phyloP scores from a whole-genome alignment of 2,888 invertebrate species.

The Diadromus collaris region DNA sequence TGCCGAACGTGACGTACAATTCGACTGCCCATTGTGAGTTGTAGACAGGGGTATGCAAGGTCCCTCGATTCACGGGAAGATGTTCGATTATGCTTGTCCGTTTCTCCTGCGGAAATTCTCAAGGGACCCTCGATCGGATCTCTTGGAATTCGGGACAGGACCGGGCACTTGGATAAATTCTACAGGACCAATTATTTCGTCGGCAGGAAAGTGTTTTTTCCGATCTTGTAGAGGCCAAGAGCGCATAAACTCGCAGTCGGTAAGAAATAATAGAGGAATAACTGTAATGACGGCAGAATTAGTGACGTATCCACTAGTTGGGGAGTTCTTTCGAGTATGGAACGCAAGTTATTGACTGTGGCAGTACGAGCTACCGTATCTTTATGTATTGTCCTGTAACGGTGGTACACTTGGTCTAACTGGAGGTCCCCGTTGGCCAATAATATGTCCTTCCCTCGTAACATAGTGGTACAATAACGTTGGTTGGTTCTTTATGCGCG shows the following conservation, averaged over 20 bases:
- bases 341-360: conserved; percentile 50
- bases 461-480: conserved; percentile 78
- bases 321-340: conserved; percentile 28
- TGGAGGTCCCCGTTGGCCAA: conserved; percentile 78
- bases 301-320: conserved; percentile 65
- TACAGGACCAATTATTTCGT: conserved; percentile 50
- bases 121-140: conserved; percentile 60
- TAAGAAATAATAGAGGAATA: conserved; percentile 74
- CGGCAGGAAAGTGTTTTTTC: conserved; percentile 21
- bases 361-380: conserved; percentile 37
- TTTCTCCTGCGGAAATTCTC: conserved; percentile 65
- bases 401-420: conserved; percentile 67
- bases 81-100: conserved; percentile 63
- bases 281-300: conserved; percentile 72
- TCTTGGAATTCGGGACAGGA: conserved; percentile 47
- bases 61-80: conserved; percentile 59
- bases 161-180: conserved; percentile 35
- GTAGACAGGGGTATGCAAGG: conserved; percentile 57
- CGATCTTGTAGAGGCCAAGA: conserved; percentile 21
- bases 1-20: conserved; percentile 59
- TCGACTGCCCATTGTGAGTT: conserved; percentile 47
- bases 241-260: conserved; percentile 32
- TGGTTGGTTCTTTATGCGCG: conserved; percentile 75
- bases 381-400: conserved; percentile 53
- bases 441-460: conserved; percentile 76